Evolutionary conservation across 2,888 invertebrate species (phyloP), one percentile per base, ranked within the genome.

Genomic region (Mactromeris polynyma): DNA sequence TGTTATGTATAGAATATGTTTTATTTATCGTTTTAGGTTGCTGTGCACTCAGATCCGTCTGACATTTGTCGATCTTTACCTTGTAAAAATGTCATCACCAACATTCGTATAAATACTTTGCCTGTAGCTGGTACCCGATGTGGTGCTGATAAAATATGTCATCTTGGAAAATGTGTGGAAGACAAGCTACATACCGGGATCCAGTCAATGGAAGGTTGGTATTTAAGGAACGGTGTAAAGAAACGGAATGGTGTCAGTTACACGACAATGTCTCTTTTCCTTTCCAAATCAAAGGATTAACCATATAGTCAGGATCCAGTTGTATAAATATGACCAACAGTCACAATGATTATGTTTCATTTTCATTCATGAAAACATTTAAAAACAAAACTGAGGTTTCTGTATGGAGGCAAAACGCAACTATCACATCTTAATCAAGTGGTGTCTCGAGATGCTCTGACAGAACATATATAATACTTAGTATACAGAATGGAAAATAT

Each of bases 101-200:
- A 73, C 2, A 26, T 26, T 36, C 31, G 81, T 42, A 31, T 73
- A 40, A 51, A 40, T 3, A 86, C 81, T 0, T 58, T 89, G 14
- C 80, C 89, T 3, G 58, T 89, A 54, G 81, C 86, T 17, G 89
- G 89, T 26, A 89, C 89, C 31, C 6, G 9, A 6, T 89, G 89
- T 46, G 89, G 86, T 21, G 3, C 26, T 33, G 69, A 51, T 19
- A 83, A 38, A 51, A 36, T 42, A 0, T 89, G 89, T 80, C 79
- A 51, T 38, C 54, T 36, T n/a, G 89, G 89, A 7, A 42, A 21
- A 51, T 89, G 89, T 86, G 86, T 83, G 19, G 73, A 69, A 40
- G 40, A n/a, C 1, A 4, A 14, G 26, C 14, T 33, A 2, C 17
- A 17, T 1, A 14, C 36, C 19, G 33, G 73, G 36, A 73, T 9